Percentiles rank a stretch among this genome's conserved stretches.
Conservation (phyloP, 2,888 invertebrate genomes). For the Parnassius glacialis region DNA sequence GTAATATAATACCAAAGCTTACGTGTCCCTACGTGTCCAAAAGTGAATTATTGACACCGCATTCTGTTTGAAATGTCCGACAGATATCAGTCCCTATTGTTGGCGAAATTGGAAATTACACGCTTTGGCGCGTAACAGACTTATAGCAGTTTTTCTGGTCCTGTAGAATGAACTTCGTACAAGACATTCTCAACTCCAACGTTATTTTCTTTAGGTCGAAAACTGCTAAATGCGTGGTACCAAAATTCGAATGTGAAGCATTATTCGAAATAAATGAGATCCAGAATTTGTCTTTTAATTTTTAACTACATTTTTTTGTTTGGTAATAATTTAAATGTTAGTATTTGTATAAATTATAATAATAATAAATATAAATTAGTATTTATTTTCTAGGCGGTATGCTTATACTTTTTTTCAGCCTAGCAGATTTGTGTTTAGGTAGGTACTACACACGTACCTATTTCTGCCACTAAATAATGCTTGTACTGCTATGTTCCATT, state of each 20-base stretch:
- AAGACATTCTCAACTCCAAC: background rate
- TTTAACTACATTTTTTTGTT: too few species aligned
- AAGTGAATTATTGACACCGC: constrained; percentile 18
- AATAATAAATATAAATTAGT: too few species aligned
- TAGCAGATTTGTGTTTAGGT: too few species aligned
- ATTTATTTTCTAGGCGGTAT: too few species aligned
- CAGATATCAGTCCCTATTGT: constrained; percentile 45
- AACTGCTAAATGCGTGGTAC: background rate
- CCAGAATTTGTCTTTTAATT: background rate
- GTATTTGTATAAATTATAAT: too few species aligned
- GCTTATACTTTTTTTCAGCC: too few species aligned
- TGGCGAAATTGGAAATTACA: constrained; percentile 57
- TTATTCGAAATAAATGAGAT: background rate
- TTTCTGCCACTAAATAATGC: too few species aligned
- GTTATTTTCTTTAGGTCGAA: background rate
- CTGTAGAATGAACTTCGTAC: background rate
- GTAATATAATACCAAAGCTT: background rate
- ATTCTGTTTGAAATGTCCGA: constrained; percentile 14
- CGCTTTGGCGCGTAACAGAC: constrained; percentile 43
- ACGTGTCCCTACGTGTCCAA: background rate
- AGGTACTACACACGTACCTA: too few species aligned
- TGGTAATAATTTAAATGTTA: too few species aligned
- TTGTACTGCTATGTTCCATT: too few species aligned
- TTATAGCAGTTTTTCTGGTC: constrained; percentile 11
- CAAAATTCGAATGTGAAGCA: too few species aligned